Percentiles rank a stretch among this genome's conserved stretches.
Evolutionary conservation across 2,113 vertebrate species (phyloP).

Genomic region (Perccottus glenii): DNA sequence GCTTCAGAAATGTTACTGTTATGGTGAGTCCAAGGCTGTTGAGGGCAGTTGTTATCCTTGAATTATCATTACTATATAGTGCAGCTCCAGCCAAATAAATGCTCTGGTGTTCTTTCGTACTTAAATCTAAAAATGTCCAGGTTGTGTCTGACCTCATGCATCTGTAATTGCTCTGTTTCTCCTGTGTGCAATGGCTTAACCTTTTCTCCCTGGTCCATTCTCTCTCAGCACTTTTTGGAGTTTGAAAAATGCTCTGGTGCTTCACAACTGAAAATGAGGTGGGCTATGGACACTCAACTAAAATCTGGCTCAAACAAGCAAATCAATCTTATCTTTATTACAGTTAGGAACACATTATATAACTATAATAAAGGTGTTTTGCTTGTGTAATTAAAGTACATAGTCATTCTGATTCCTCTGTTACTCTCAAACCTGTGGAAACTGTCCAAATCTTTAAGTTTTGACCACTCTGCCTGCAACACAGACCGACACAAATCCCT

Average conservation of each 20-base stretch:
- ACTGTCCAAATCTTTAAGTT: not conserved
- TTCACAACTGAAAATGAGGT: not conserved
- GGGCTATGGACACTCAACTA: not conserved
- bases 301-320: too few relatives aligned
- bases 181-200: not conserved
- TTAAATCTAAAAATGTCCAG: not conserved
- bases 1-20: too few relatives aligned
- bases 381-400: too few relatives aligned
- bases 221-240: not conserved
- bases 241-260: not conserved
- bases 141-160: not conserved
- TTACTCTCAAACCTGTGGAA: too few relatives aligned
- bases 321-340: too few relatives aligned
- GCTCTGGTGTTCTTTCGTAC: not conserved
- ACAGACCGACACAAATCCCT: slow-evolving; percentile 28
- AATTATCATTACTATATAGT: too few relatives aligned
- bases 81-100: too few relatives aligned
- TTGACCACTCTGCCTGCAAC: slow-evolving; percentile 20
- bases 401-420: too few relatives aligned
- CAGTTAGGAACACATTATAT: too few relatives aligned
- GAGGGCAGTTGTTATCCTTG: too few relatives aligned
- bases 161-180: not conserved
- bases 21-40: too few relatives aligned
- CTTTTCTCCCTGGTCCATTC: not conserved
- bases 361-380: too few relatives aligned